Conservation (phyloP, 2,888 invertebrate genomes). For the Lasioglossum lativentre region DNA sequence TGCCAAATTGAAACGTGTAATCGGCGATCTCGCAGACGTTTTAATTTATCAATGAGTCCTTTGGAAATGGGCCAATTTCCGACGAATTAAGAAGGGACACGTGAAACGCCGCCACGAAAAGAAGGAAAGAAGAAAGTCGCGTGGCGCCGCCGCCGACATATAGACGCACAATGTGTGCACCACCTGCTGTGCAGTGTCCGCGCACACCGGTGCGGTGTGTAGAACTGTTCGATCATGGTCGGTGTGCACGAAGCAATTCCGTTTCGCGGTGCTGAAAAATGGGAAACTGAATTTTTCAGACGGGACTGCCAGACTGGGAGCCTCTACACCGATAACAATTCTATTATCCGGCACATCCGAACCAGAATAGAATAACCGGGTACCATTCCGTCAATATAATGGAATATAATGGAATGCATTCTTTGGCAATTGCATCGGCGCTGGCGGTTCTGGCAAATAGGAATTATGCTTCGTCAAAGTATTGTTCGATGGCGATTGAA, state of each 20-base stretch:
- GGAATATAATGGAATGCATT: background rate
- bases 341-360: slow-evolving; percentile 9
- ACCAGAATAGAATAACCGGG: background rate
- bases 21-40: background rate
- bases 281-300: slow-evolving; percentile 44
- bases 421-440: background rate
- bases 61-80: background rate
- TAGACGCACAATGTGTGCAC: slow-evolving; percentile 57
- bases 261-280: slow-evolving; percentile 28
- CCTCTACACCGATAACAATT: background rate
- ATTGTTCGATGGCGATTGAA: background rate
- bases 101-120: background rate
- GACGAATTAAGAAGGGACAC: background rate
- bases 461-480: background rate
- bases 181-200: slow-evolving; percentile 72
- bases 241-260: slow-evolving; percentile 38
- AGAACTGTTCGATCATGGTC: slow-evolving; percentile 58
- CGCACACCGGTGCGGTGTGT: slow-evolving; percentile 58
- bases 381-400: background rate
- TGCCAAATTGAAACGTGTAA: background rate
- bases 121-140: slow-evolving; percentile 23
- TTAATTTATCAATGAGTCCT: background rate
- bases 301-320: background rate
- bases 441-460: background rate
- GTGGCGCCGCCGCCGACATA: slow-evolving; percentile 15